Percentiles rank a stretch among this genome's conserved stretches.
phyloP scores from a whole-genome alignment of 2,888 invertebrate species.

The Chamaedrilus cognettii region DNA sequence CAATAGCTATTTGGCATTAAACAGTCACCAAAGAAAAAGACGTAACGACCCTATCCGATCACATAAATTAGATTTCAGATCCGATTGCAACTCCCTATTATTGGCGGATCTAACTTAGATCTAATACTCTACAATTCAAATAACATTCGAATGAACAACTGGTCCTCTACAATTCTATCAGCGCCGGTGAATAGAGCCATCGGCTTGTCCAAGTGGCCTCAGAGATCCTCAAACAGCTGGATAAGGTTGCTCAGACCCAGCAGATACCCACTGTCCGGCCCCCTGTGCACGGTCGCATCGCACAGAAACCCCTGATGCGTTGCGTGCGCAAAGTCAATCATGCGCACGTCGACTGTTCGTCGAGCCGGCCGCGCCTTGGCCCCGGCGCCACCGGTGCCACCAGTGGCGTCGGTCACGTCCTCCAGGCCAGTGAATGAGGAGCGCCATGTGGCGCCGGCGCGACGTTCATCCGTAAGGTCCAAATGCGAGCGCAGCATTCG shows the following conservation, averaged over 20 bases:
- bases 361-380: neutral
- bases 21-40: too few species aligned
- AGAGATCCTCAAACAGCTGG: slow-evolving; percentile 28
- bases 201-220: too few species aligned
- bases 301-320: slow-evolving; percentile 71
- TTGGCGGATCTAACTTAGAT: too few species aligned
- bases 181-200: too few species aligned
- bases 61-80: too few species aligned
- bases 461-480: neutral
- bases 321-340: slow-evolving; percentile 97
- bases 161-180: too few species aligned
- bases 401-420: neutral
- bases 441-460: neutral
- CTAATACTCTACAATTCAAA: too few species aligned
- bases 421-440: neutral
- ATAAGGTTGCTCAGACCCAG: slow-evolving; percentile 86
- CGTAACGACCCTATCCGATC: too few species aligned
- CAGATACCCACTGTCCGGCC: slow-evolving; percentile 88
- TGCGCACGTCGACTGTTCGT: slow-evolving; percentile 72
- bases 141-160: too few species aligned
- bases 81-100: too few species aligned
- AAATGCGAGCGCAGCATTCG: neutral
- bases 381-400: neutral
- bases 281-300: slow-evolving; percentile 69
- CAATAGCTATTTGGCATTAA: too few species aligned